Evolutionary conservation across 1,140 invertebrate genomes (phyloP).

Genomic region (Euura saliciscinereae): DNA sequence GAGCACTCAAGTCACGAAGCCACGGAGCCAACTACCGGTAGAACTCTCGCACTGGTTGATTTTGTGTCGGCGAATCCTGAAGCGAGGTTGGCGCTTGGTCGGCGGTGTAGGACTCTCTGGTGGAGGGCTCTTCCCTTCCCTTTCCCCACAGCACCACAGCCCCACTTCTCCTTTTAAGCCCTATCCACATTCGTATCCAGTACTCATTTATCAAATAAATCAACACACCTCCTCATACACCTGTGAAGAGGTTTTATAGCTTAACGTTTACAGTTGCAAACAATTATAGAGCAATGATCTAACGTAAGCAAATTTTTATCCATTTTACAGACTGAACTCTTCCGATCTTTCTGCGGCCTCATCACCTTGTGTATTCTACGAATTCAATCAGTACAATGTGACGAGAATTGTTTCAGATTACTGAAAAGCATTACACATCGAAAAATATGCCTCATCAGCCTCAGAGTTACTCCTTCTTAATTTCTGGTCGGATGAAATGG

Average conservation of each 20-base stretch:
- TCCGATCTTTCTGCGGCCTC: not conserved
- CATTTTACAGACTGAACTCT: not conserved
- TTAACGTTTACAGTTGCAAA: not conserved
- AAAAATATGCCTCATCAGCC: too few relatives aligned
- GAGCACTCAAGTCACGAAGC: not conserved
- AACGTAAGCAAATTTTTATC: too few relatives aligned
- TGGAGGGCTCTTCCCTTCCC: slow-evolving; percentile 48
- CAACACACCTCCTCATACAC: slow-evolving; percentile 56
- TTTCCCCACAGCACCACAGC: slow-evolving; percentile 17
- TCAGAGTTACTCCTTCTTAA: too few relatives aligned
- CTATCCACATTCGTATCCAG: slow-evolving; percentile 54
- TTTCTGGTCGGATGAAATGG: too few relatives aligned
- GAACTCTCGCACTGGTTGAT: not conserved
- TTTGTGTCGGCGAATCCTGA: slow-evolving; percentile 1
- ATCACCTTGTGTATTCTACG: not conserved
- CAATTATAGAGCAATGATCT: too few relatives aligned
- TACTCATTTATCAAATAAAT: slow-evolving; percentile 59
- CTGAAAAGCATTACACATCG: too few relatives aligned
- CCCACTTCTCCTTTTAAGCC: slow-evolving; percentile 39
- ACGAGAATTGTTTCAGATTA: too few relatives aligned
- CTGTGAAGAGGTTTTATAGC: slow-evolving; percentile 21
- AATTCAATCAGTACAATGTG: not conserved
- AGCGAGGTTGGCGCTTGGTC: slow-evolving; percentile 31
- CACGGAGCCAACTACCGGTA: not conserved
- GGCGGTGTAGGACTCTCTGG: slow-evolving; percentile 56